Evolutionary conservation across 1,140 invertebrate genomes (phyloP), one percentile per base, ranked within the genome.

Genomic region (Stratiolaelaps scimitus): DNA sequence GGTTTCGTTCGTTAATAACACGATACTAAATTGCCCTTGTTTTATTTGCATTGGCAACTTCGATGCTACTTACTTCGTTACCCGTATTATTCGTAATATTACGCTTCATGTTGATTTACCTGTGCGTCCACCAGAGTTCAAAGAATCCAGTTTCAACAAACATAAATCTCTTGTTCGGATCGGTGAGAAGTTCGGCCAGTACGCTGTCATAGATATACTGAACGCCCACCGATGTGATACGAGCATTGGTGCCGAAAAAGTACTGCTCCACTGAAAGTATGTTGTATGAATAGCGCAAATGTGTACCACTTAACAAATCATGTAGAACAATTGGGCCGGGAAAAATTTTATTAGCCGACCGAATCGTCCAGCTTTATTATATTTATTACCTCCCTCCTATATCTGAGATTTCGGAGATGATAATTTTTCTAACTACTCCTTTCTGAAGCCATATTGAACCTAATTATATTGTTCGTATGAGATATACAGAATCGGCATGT

Each of bases 111-210:
- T 43, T 71, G 72, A 46, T 71, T 71, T 1, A 81, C 74, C 40
- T 71, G 30, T 78, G 72, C 19, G 74, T 70, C 73, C 77, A 80
- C 82, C 82, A 83, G 43, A 78, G 70, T 23, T 73, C 75, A 65
- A 83, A 79, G 70, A 80, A 83, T n/a, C 80, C 81, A 28, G 80
- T 78, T 70, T 83, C 81, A 1, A 75, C 74, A 44, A 70, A 70
- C 20, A 75, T 72, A 56, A 75, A 75, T 48, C 65, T 72, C 60
- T 75, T 75, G 19, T 67, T 68, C 13, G 75, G 71, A 70, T 80
- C 75, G 26, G 73, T 69, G 23, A 68, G 40, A 10, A 81, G 72
- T 64, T 75, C 72, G 17, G 72, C 69, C 26, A 80, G 71, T 7
- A 80, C 80, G n/a, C 78, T 77, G 69, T 81, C 78, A 34, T 80